Conservation (phyloP, 2,888 invertebrate species). For the Drosophila aldrichi region DNA sequence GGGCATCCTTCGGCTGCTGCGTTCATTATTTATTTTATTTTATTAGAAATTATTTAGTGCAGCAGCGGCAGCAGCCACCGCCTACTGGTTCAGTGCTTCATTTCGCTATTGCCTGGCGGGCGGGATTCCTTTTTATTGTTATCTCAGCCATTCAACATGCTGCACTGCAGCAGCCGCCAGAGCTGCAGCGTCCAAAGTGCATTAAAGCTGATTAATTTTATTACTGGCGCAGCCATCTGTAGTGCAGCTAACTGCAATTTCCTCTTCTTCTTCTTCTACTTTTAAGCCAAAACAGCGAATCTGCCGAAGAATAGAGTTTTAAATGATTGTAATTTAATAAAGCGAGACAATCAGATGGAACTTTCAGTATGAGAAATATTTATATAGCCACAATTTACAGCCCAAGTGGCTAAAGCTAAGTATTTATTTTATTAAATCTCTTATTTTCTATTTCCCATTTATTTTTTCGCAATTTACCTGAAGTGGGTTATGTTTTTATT, state of each 20-base stretch:
- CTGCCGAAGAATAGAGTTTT: constrained; percentile 6
- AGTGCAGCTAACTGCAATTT: constrained; percentile 15
- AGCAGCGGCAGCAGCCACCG: constrained; percentile 34
- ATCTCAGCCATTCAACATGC: constrained; percentile 71
- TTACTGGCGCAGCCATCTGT: constrained; percentile 45
- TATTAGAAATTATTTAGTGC: constrained; percentile 80
- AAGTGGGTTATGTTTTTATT: background rate
- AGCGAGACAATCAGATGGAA: constrained; percentile 2
- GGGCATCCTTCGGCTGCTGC: constrained; percentile 58
- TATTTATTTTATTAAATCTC: background rate
- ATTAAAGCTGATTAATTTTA: constrained; percentile 80
- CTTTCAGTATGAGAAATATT: background rate
- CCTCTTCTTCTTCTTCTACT: background rate
- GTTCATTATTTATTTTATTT: constrained; percentile 81
- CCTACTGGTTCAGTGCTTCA: constrained; percentile 18
- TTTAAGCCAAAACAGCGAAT: constrained; percentile 21
- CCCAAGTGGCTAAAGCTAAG: background rate
- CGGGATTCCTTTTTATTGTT: constrained; percentile 75
- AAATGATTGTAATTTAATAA: constrained; percentile 8
- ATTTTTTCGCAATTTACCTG: background rate
- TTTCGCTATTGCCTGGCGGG: constrained; percentile 38
- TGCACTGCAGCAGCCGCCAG: constrained; percentile 10
- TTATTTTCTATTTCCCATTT: background rate
- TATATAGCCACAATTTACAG: background rate
- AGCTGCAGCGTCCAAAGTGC: constrained; percentile 53